Percentiles rank a stretch among this genome's conserved stretches.
Evolutionary conservation across 2,113 vertebrate genomes (phyloP).

Genomic region (Notothenia coriiceps): DNA sequence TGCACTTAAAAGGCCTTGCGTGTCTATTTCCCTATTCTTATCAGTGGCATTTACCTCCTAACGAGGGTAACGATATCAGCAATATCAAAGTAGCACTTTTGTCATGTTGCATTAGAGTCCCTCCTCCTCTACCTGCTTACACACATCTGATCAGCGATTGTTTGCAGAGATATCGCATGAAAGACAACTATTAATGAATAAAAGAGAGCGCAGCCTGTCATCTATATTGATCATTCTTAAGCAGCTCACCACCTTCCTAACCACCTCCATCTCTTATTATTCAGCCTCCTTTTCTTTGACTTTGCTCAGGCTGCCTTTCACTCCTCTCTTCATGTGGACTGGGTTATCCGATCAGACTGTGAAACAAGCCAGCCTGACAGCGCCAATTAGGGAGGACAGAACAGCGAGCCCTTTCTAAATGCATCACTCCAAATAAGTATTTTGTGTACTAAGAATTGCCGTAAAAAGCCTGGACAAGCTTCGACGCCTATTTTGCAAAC

Average conservation of each 20-base stretch:
- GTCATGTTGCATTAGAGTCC: constrained; percentile 80
- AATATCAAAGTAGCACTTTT: constrained; percentile 85
- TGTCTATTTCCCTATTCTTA: constrained; percentile 82
- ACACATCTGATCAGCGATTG: constrained; percentile 81
- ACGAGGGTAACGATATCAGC: constrained; percentile 72
- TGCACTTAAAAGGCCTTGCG: constrained; percentile 76
- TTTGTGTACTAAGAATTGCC: constrained; percentile 44
- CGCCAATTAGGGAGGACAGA: constrained; percentile 70
- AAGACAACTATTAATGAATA: constrained; percentile 81
- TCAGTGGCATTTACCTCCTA: constrained; percentile 81
- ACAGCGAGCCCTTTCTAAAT: constrained; percentile 48
- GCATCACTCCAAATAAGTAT: constrained; percentile 56
- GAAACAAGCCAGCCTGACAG: constrained; percentile 73
- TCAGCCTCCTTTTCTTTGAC: constrained; percentile 4
- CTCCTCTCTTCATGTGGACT: constrained; percentile 65
- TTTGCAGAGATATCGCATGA: constrained; percentile 76
- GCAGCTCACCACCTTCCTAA: constrained; percentile 59
- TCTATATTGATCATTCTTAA: constrained; percentile 70
- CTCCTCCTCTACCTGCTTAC: constrained; percentile 72
- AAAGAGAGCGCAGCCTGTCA: constrained; percentile 66
- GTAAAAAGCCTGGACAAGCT: constrained; percentile 19
- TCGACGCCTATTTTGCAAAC: constrained; percentile 43
- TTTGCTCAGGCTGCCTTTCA: constrained; percentile 49
- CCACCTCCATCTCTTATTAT: constrained; percentile 49
- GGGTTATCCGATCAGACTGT: constrained; percentile 71